A percentile compares a stretch with the other conserved stretches of the same genome.
Evolutionary conservation across 2,113 vertebrate species (phyloP).

Genomic region (Menura novaehollandiae): DNA sequence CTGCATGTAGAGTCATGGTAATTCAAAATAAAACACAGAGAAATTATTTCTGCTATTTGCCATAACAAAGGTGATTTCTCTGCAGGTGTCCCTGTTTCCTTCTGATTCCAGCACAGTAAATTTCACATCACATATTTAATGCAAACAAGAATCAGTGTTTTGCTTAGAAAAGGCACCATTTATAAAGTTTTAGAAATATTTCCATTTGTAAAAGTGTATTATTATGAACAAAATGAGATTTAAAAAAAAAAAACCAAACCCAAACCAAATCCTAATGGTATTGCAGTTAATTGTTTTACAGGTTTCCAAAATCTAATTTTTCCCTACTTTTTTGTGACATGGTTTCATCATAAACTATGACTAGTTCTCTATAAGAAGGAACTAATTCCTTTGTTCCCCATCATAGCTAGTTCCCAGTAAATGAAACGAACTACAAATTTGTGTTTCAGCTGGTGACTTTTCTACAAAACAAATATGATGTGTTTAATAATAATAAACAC

Average conservation of each 20-base stretch:
- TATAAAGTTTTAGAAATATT: not conserved
- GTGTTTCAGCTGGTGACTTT: not conserved
- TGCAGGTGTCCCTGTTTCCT: not conserved
- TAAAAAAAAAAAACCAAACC: not conserved
- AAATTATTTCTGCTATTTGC: constrained; percentile 27
- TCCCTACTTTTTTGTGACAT: not conserved
- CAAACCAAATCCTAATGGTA: not conserved
- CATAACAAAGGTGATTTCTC: constrained; percentile 17
- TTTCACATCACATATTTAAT: constrained; percentile 16
- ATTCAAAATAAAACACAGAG: constrained; percentile 7
- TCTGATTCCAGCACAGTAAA: constrained; percentile 17
- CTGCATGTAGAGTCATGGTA: constrained; percentile 9
- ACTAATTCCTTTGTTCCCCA: not conserved
- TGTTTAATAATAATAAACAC: not conserved
- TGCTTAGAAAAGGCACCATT: not conserved
- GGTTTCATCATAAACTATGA: not conserved
- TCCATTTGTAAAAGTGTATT: not conserved
- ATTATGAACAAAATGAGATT: not conserved
- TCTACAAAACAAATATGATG: not conserved
- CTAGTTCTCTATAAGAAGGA: not conserved
- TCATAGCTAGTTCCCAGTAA: not conserved
- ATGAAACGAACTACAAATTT: not conserved
- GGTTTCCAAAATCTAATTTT: not conserved
- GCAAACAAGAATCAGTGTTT: not conserved
- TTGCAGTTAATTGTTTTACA: not conserved